Base-by-base conservation (phyloP, 2,888 invertebrate species). In the Leptopterna dolabrata region DNA sequence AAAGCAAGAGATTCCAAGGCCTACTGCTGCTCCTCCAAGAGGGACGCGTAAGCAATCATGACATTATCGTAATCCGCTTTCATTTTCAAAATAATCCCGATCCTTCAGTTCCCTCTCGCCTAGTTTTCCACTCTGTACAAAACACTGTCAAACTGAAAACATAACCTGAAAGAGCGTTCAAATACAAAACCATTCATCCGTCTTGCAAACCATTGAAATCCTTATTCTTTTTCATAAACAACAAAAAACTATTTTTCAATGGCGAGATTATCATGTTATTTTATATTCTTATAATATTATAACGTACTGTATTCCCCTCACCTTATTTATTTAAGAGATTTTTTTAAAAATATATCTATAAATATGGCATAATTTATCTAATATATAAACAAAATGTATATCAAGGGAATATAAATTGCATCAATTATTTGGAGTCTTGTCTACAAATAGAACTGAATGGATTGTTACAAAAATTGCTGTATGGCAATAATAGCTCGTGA, bases 401-500 rank as follows among this genome's bases (percentile, higher is more conserved):
- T 78, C 29, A 73, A 27, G 78, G 45, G 47, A 78, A n/a, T 30
- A 13, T 13, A 78, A 78, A 78, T 78, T 47, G 78, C 78, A 45
- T 78, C 45, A 78, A 78, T 41, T 78, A 78, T 19, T 24, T 78
- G 2, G 78, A 78, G 47, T 45, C 24, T 29, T 29, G 24, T 36
- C 19, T 41, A 30, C 43, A 16, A 24, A 47, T 24, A 45, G 43
- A 45, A 45, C 43, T 78, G 47, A 78, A 45, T 45, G 78, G 78
- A 45, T 76, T 29, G 76, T 36, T 29, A 30, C 16, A 41, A 30
- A 51, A 29, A 55, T 51, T 81, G 81, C 51, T 27, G 51, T 51
- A 29, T 51, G 81, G 81, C 81, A 81, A 81, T 81, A 81, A 63
- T 81, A 81, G 81, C 47, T 81, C 81, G 81, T 81, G 81, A 81